Conservation (phyloP, 2,797 vertebrate species). For the Apogon talboti region DNA sequence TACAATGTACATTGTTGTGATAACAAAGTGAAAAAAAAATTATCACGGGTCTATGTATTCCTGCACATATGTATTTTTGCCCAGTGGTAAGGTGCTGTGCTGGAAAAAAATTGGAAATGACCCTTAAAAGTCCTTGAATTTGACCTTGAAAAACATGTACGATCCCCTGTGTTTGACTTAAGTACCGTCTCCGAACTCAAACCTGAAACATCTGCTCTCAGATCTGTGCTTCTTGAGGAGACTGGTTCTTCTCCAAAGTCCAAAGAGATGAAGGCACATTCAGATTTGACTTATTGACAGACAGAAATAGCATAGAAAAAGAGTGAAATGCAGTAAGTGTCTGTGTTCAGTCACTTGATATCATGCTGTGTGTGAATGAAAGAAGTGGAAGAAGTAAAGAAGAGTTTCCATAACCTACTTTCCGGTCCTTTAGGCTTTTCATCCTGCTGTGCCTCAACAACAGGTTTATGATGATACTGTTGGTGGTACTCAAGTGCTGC, state of each 20-base stretch:
- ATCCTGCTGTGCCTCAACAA: constrained; percentile 18
- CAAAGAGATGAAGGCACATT: constrained; percentile 28
- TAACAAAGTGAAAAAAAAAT: too few relatives aligned
- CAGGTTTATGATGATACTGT: constrained; percentile 13
- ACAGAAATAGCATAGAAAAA: constrained; percentile 25
- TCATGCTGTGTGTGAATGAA: constrained; percentile 5
- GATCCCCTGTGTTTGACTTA: neutral
- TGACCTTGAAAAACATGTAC: too few relatives aligned
- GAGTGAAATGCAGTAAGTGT: constrained; percentile 12
- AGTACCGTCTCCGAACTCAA: constrained; percentile 8
- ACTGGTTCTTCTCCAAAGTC: constrained; percentile 6
- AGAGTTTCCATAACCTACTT: constrained; percentile 38
- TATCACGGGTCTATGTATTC: too few relatives aligned
- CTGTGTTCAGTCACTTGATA: constrained; percentile 7
- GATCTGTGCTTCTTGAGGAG: constrained; percentile 13
- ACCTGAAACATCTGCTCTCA: constrained; percentile 13
- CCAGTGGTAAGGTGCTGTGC: too few relatives aligned
- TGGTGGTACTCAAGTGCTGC: constrained; percentile 10
- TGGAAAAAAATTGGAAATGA: too few relatives aligned
- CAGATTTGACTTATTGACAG: constrained; percentile 23
- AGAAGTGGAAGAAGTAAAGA: neutral
- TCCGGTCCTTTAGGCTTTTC: constrained; percentile 28
- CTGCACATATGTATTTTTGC: too few relatives aligned
- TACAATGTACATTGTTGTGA: too few relatives aligned
- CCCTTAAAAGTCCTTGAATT: too few relatives aligned